A percentile compares a stretch with the other conserved stretches of the same genome.
phyloP scores from a whole-genome alignment of 2,888 invertebrate genomes.

The Electrophaes corylata region DNA sequence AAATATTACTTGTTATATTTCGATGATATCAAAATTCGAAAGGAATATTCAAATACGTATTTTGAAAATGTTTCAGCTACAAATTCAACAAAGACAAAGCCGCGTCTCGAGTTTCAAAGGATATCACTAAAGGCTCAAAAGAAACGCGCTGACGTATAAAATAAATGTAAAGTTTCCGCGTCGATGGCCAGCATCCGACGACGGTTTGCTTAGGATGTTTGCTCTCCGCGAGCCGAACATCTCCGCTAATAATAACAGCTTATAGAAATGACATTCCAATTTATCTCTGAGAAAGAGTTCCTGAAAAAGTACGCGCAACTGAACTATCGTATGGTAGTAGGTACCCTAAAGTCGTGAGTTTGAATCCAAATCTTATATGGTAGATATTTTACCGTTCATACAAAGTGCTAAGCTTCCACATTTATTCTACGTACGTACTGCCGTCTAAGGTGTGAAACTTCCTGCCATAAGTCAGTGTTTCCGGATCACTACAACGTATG shows the following conservation, averaged over 20 bases:
- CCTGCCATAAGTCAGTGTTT: too few species aligned
- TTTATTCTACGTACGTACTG: too few species aligned
- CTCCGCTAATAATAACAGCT: background rate
- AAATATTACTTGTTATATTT: background rate
- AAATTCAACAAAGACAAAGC: conserved; percentile 12
- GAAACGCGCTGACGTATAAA: conserved; percentile 24
- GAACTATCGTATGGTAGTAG: too few species aligned
- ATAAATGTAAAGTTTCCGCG: conserved; percentile 33
- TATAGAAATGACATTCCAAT: background rate
- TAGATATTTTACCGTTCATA: too few species aligned
- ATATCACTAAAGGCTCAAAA: conserved; percentile 16
- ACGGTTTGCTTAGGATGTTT: conserved; percentile 59
- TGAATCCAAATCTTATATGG: too few species aligned
- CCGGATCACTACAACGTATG: too few species aligned
- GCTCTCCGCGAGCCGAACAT: conserved; percentile 18
- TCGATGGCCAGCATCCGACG: conserved; percentile 27
- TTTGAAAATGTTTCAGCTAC: background rate
- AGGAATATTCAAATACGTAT: background rate
- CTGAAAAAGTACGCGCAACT: too few species aligned
- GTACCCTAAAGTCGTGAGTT: too few species aligned
- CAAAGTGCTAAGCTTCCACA: too few species aligned
- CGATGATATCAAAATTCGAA: background rate
- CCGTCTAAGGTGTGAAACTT: too few species aligned
- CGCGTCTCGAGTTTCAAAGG: background rate
- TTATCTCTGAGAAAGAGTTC: too few species aligned